Conservation (phyloP, 2,888 invertebrate genomes). For the Dolichopus griseipennis region DNA sequence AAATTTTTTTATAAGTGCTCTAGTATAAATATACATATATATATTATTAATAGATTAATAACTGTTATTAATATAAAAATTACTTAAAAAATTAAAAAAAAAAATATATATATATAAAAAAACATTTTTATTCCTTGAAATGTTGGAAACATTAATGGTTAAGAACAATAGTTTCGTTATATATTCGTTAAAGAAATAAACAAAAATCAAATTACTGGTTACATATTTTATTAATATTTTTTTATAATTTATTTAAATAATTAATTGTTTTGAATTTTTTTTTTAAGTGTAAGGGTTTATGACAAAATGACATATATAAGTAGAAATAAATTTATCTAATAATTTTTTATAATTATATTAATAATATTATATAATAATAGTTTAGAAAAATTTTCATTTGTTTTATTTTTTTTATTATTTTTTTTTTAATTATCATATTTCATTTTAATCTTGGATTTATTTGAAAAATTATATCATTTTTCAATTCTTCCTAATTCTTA, state of each 20-base stretch:
- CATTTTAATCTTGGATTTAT: too few species aligned
- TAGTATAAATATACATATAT: conserved; percentile 5
- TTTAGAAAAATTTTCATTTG: too few species aligned
- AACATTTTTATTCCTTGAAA: conserved; percentile 13
- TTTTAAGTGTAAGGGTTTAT: too few species aligned
- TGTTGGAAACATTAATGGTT: conserved; percentile 16
- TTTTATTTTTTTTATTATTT: too few species aligned
- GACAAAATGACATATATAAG: too few species aligned
- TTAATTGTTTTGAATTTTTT: background rate
- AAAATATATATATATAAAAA: conserved; percentile 23
- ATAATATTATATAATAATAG: too few species aligned
- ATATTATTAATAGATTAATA: background rate
- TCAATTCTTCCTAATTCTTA: too few species aligned
- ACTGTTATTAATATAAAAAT: conserved; percentile 13
- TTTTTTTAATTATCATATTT: too few species aligned
- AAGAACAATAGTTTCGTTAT: conserved; percentile 19
- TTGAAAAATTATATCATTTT: too few species aligned
- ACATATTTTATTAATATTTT: conserved; percentile 22
- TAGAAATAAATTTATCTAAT: too few species aligned
- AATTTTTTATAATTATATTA: too few species aligned
- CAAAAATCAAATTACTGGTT: conserved; percentile 18
- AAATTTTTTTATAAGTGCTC: conserved; percentile 17
- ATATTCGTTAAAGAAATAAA: conserved; percentile 1
- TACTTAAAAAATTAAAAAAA: conserved; percentile 20
- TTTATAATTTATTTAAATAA: conserved; percentile 11